These are phyloP conservation scores for Copsychus sechellarum DNA, from an alignment of 2,113 vertebrate genomes.

Conservation along the genomic window DNA sequence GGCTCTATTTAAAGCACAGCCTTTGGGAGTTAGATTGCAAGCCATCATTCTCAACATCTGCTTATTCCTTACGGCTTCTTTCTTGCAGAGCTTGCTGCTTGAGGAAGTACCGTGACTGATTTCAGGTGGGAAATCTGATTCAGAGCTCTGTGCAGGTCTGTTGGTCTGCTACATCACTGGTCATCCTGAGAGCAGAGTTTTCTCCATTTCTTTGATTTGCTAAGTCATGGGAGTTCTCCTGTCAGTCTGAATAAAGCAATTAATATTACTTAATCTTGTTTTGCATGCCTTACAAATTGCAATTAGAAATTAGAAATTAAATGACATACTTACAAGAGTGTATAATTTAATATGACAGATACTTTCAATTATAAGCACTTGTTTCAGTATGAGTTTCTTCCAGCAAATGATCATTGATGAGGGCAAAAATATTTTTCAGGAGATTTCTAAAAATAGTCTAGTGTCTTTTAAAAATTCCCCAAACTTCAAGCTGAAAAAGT, in stretches of 20 bases:
- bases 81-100: not conserved
- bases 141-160: not conserved
- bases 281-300: not conserved
- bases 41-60: not conserved
- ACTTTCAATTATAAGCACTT: not conserved
- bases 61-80: not conserved
- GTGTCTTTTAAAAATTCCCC: not conserved
- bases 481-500: not conserved
- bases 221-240: not conserved
- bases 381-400: not conserved
- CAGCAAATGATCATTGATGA: not conserved
- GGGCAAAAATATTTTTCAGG: not conserved
- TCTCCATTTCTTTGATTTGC: not conserved
- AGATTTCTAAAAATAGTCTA: not conserved
- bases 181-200: not conserved
- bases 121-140: not conserved
- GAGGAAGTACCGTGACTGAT: accelerated
- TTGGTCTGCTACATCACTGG: not conserved
- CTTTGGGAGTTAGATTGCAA: not conserved
- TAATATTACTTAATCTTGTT: not conserved
- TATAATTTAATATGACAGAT: not conserved
- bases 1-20: not conserved
- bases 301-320: not conserved
- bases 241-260: not conserved
- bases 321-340: not conserved